Percentiles rank a stretch among this genome's conserved stretches.
Evolutionary conservation across 2,113 vertebrate species (phyloP).

Genomic region (Scalopus aquaticus): DNA sequence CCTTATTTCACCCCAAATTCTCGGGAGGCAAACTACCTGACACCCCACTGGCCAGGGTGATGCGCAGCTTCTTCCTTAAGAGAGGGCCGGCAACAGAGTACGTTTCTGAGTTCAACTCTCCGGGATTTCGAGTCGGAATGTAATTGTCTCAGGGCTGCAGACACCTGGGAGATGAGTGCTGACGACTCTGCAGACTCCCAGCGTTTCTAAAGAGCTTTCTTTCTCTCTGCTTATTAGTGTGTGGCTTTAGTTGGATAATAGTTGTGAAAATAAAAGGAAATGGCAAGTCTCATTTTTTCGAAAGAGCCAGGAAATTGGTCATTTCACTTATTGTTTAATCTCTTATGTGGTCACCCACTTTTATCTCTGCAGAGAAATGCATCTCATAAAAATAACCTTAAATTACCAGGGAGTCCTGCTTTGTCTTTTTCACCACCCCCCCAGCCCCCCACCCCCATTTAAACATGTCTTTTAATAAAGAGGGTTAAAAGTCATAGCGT

Average conservation of each 20-base stretch:
- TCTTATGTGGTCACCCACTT: neutral
- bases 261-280: conserved; percentile 54
- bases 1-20: conserved; percentile 38
- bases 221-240: conserved; percentile 28
- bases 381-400: conserved; percentile 20
- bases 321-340: conserved; percentile 17
- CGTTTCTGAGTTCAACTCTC: conserved; percentile 38
- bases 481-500: neutral
- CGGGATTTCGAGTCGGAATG: neutral
- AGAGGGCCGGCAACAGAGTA: neutral
- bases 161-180: conserved; percentile 26
- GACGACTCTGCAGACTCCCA: neutral
- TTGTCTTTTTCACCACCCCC: neutral
- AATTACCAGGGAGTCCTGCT: neutral
- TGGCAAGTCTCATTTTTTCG: conserved; percentile 31
- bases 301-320: neutral
- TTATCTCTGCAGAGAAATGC: neutral
- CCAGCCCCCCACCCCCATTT: too few species aligned
- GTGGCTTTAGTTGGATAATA: neutral
- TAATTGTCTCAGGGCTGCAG: conserved; percentile 8
- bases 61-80: neutral
- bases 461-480: neutral
- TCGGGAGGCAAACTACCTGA: neutral
- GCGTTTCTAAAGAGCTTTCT: neutral
- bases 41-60: neutral